These are phyloP conservation scores for Ahaetulla prasina DNA, from an alignment of 2,113 vertebrate species.

Conservation along the genomic window DNA sequence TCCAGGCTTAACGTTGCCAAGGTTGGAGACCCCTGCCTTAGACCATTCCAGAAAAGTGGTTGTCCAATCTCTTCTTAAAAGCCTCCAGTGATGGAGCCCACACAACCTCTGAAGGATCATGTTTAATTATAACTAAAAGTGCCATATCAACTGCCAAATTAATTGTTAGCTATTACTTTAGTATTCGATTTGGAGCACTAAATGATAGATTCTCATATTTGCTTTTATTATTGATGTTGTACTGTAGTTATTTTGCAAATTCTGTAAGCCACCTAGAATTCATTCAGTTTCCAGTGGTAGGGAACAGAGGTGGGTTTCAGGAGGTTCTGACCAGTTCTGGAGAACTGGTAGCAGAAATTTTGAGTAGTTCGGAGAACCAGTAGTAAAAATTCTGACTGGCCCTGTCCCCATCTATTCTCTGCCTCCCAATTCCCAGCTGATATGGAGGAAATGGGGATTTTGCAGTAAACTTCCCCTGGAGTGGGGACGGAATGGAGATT, in stretches of 20 bases:
- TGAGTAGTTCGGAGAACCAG: too few relatives aligned
- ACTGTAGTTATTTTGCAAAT: neutral
- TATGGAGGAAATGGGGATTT: too few relatives aligned
- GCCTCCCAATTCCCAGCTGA: too few relatives aligned
- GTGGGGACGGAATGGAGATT: too few relatives aligned
- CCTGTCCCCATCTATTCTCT: too few relatives aligned
- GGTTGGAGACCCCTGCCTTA: too few relatives aligned
- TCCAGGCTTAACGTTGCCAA: too few relatives aligned
- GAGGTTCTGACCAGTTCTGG: too few relatives aligned
- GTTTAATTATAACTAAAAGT: neutral
- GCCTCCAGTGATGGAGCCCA: neutral
- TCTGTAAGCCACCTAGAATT: neutral
- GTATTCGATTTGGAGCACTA: neutral
- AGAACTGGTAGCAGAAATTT: too few relatives aligned
- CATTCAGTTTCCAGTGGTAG: neutral
- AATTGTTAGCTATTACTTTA: neutral
- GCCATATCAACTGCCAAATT: neutral
- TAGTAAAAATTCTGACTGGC: too few relatives aligned
- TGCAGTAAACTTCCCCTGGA: too few relatives aligned
- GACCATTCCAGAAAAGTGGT: neutral
- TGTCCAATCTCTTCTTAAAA: neutral
- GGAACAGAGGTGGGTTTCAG: too few relatives aligned
- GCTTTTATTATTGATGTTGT: neutral
- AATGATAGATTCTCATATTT: neutral
- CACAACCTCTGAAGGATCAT: neutral